A percentile compares a stretch with the other conserved stretches of the same genome.
These are phyloP conservation scores for Ptilonorhynchus violaceus DNA, from an alignment of 2,113 vertebrate genomes.

Conservation along the genomic window DNA sequence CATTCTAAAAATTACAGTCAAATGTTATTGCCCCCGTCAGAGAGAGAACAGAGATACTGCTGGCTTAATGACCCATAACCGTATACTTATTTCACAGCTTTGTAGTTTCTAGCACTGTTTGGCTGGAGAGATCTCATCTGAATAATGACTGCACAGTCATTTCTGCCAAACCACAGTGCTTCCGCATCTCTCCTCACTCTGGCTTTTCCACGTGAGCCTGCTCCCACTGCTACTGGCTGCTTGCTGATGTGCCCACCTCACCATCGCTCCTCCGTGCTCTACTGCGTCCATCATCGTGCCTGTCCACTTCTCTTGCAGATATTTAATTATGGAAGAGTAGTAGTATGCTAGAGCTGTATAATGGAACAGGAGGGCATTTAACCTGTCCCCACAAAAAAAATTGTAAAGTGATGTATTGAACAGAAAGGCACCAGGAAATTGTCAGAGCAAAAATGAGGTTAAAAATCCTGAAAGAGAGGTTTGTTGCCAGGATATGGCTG, in stretches of 20 bases:
- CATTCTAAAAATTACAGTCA: background rate
- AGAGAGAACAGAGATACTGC: background rate
- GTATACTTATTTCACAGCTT: conserved; percentile 13
- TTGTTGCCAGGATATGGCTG: background rate
- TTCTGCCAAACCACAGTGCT: background rate
- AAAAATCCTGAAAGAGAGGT: background rate
- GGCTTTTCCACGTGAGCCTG: accelerated
- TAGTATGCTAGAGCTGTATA: background rate
- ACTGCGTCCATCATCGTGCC: background rate
- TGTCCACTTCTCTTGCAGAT: background rate
- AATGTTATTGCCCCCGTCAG: background rate
- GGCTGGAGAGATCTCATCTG: conserved; percentile 16
- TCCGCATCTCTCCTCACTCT: background rate
- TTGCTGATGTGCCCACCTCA: background rate
- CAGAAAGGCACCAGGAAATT: background rate
- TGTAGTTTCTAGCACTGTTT: background rate
- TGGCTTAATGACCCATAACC: background rate
- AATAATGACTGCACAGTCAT: background rate
- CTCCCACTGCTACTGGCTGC: background rate
- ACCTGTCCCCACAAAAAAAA: background rate
- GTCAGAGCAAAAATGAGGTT: background rate
- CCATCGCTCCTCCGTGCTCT: accelerated
- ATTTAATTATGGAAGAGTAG: background rate
- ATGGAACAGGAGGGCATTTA: background rate
- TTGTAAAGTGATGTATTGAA: background rate